Conservation (phyloP, 2,113 vertebrate species). For the Acrocephalus arundinaceus region DNA sequence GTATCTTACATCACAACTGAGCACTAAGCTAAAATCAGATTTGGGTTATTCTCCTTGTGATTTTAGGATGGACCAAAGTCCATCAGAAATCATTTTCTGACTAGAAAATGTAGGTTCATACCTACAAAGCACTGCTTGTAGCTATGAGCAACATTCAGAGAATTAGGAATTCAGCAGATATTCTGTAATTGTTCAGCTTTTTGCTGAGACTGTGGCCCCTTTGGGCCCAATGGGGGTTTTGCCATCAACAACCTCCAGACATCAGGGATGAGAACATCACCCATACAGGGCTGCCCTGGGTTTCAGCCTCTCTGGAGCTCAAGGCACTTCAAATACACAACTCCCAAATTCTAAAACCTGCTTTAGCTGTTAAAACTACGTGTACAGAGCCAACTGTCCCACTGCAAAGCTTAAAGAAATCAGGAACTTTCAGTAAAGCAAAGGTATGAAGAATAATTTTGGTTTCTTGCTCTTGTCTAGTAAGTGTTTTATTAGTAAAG, state of each 20-base stretch:
- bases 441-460: not conserved
- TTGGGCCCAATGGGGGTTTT: not conserved
- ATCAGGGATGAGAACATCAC: not conserved
- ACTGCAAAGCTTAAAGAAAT: not conserved
- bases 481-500: not conserved
- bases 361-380: accelerated
- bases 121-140: not conserved
- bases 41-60: not conserved
- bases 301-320: not conserved
- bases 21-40: not conserved
- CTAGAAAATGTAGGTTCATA: not conserved
- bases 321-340: not conserved
- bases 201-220: not conserved
- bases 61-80: not conserved
- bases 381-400: not conserved
- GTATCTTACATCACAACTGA: not conserved
- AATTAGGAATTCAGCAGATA: not conserved
- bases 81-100: not conserved
- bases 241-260: not conserved
- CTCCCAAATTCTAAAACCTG: not conserved
- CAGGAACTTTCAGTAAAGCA: not conserved
- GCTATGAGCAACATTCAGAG: not conserved
- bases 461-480: not conserved
- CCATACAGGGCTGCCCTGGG: not conserved
- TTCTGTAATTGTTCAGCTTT: not conserved